Conservation (phyloP, 2,113 vertebrate species). For the Notothenia coriiceps region DNA sequence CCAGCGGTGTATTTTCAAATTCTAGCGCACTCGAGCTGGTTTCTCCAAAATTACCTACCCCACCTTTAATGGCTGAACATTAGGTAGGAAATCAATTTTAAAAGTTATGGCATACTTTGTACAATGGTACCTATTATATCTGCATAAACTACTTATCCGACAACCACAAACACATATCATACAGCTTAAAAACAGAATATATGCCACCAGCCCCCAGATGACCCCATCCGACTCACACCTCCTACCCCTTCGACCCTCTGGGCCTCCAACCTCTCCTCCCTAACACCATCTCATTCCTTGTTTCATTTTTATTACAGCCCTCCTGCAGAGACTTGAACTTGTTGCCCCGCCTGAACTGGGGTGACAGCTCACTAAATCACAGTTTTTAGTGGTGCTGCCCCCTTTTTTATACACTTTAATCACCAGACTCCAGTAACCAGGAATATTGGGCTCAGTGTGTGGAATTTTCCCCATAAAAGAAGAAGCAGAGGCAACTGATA, state of each 20-base stretch:
- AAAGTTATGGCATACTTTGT: background rate
- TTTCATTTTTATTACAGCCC: constrained; percentile 84
- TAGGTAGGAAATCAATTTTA: background rate
- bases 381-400: constrained; percentile 82
- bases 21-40: no score
- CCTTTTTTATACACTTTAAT: constrained; percentile 86
- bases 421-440: constrained; percentile 82
- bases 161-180: background rate
- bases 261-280: constrained; percentile 44
- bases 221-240: constrained; percentile 34
- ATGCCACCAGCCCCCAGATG: constrained; percentile 49
- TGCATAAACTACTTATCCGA: no score
- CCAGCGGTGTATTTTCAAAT: no score
- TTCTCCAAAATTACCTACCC: no score
- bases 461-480: constrained; percentile 83
- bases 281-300: constrained; percentile 64
- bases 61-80: background rate
- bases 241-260: constrained; percentile 38
- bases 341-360: constrained; percentile 75
- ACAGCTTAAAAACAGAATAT: constrained; percentile 16
- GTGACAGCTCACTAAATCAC: constrained; percentile 88
- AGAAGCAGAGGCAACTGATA: constrained; percentile 74
- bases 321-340: constrained; percentile 83
- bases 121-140: no score
- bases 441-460: constrained; percentile 81